These are phyloP conservation scores for Solen grandis DNA, from an alignment of 1,140 invertebrate species.

Conservation along the genomic window DNA sequence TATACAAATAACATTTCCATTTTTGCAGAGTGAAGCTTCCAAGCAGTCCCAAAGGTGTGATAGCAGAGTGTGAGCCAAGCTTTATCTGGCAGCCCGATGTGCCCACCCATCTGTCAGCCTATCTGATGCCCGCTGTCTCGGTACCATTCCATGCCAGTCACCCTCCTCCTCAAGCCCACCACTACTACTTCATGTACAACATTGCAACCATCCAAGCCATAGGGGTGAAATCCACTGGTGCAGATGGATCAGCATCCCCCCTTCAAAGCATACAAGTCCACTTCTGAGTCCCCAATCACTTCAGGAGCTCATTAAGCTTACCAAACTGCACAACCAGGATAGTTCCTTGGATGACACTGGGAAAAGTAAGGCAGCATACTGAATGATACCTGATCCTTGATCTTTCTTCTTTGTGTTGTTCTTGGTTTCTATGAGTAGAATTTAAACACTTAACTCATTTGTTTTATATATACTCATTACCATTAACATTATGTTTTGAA, in stretches of 20 bases:
- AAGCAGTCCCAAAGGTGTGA: neutral
- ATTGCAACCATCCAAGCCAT: constrained; percentile 11
- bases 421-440: too few relatives aligned
- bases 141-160: too few relatives aligned
- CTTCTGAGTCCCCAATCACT: constrained; percentile 32
- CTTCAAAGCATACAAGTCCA: constrained; percentile 41
- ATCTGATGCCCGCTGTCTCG: neutral
- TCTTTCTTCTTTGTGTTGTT: too few relatives aligned
- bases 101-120: too few relatives aligned
- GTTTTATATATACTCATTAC: too few relatives aligned
- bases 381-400: too few relatives aligned
- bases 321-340: constrained; percentile 2
- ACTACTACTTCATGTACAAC: neutral
- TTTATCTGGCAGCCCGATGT: neutral
- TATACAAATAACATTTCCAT: too few relatives aligned
- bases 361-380: too few relatives aligned
- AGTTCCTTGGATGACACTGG: constrained; percentile 49
- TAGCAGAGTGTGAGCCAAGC: neutral
- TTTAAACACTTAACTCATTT: too few relatives aligned
- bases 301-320: neutral
- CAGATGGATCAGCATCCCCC: constrained; percentile 23
- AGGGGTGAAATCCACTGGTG: neutral
- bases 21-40: constrained; percentile 27
- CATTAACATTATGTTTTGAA: too few relatives aligned
- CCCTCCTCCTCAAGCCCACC: neutral